Base-by-base conservation (phyloP, 2,888 invertebrate genomes). In the Linyphia triangularis region DNA sequence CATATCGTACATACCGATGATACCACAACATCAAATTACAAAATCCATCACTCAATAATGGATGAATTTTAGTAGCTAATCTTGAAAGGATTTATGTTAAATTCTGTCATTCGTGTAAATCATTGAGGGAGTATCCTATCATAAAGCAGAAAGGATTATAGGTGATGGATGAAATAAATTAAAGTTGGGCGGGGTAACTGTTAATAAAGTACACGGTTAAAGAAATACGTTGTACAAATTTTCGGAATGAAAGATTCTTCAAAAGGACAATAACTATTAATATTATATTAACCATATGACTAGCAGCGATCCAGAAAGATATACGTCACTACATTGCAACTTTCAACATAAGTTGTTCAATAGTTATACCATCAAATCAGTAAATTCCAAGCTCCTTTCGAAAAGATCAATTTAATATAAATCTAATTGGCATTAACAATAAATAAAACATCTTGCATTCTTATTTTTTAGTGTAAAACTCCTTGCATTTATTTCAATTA, bases 401-500 rank as follows among this genome's bases (percentile, higher is more conserved):
- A 33, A 33, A 33, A 33, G 9, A 33, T 33, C 4, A 6, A 33
- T 57, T 0, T 57, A 57, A 16, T 7, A 57, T 57, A 57, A 57
- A 57, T 16, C 9, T 57, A 9, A 57, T 22, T 6, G 19, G 16
- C 57, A 57, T 16, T 57, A 22, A 57, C 4, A 33, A 33, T 33
- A 6, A 33, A 9, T 9, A 33, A 9, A 33, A 33, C 33, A 9
- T n/a, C 5, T 51, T 7, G 13, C 16, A n/a, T n/a, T 51, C n/a
- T 1, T 1, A 51, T 51, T 51, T n/a, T 3, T 51, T n/a, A 51
- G 16, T n/a, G 16, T 40, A 16, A 51, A n/a, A n/a, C 51, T 16
- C 6, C n/a, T 4, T 16, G 33, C 67, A 67, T 67, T 67, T 33
- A 67, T 67, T 67, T n/a, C 33, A 30, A 67, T 67, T 67, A 19